A percentile compares a stretch with the other conserved stretches of the same genome.
Conservation (phyloP, 2,797 vertebrate genomes). For the Hydrophis major region DNA sequence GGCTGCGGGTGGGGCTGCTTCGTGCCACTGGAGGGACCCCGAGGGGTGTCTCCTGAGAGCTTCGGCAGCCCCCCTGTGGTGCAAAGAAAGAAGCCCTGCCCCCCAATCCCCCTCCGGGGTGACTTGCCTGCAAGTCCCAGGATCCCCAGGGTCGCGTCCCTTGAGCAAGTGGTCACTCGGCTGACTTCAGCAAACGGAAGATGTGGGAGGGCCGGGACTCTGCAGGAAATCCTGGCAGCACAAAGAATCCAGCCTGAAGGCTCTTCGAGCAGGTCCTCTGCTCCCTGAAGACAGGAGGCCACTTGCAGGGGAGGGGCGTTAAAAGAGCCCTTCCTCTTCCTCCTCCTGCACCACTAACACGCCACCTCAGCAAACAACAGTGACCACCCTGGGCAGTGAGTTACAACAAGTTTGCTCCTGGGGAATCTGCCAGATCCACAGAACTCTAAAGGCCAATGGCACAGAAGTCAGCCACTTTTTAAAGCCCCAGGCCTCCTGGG, state of each 20-base stretch:
- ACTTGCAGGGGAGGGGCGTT: background rate
- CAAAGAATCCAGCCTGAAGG: background rate
- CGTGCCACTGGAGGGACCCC: background rate
- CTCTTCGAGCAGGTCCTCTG: background rate
- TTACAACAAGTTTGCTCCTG: background rate
- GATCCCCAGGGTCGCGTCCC: background rate
- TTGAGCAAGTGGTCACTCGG: background rate
- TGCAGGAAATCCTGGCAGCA: background rate
- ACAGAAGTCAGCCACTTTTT: background rate
- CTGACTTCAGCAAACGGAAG: background rate
- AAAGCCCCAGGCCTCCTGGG: background rate
- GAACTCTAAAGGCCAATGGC: background rate
- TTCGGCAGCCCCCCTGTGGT: background rate
- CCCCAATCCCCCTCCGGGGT: background rate
- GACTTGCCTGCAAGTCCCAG: background rate
- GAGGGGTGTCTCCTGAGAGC: background rate
- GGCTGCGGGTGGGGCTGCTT: background rate
- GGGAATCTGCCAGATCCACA: background rate
- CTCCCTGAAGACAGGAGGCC: background rate
- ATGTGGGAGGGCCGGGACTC: background rate
- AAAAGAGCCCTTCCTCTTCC: background rate
- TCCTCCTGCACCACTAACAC: background rate
- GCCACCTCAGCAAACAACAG: background rate
- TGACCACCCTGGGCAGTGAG: background rate
- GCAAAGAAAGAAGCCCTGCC: background rate